Evolutionary conservation across 2,888 invertebrate genomes (phyloP).

Genomic region (Brachypalpus laphriformis): DNA sequence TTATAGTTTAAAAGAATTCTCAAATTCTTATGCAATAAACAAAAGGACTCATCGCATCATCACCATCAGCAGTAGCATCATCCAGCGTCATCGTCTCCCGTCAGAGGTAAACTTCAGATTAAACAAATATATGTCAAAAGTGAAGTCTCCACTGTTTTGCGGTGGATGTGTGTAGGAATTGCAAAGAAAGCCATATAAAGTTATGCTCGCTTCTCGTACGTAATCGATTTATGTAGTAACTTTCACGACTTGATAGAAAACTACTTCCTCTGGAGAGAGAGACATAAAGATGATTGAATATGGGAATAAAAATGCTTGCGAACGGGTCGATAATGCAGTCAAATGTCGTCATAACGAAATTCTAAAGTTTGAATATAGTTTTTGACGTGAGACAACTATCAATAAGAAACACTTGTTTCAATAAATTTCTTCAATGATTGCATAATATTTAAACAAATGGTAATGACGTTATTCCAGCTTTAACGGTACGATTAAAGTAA

Average conservation of each 20-base stretch:
- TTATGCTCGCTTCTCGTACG: background rate
- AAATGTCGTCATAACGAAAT: background rate
- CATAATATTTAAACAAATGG: slow-evolving; percentile 27
- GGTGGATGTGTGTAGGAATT: background rate
- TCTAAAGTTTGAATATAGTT: background rate
- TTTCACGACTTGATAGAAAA: slow-evolving; percentile 6
- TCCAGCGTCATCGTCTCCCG: background rate
- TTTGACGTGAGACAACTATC: background rate
- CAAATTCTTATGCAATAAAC: background rate
- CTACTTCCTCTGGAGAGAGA: background rate
- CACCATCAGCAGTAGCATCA: background rate
- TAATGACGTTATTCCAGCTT: background rate
- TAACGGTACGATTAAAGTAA: background rate
- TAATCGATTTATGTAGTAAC: slow-evolving; percentile 23
- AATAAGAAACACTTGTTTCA: slow-evolving; percentile 12
- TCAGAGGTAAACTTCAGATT: background rate
- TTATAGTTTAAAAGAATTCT: background rate
- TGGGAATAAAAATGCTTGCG: background rate
- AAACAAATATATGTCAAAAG: slow-evolving; percentile 18
- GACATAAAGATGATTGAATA: slow-evolving; percentile 23
- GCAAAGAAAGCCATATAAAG: slow-evolving; percentile 2
- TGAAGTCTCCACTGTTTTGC: background rate
- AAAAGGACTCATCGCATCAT: background rate
- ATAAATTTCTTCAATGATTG: background rate
- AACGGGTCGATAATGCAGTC: slow-evolving; percentile 8